phyloP scores from a whole-genome alignment of 2,888 invertebrate species.

The Azorinus chamasolen region DNA sequence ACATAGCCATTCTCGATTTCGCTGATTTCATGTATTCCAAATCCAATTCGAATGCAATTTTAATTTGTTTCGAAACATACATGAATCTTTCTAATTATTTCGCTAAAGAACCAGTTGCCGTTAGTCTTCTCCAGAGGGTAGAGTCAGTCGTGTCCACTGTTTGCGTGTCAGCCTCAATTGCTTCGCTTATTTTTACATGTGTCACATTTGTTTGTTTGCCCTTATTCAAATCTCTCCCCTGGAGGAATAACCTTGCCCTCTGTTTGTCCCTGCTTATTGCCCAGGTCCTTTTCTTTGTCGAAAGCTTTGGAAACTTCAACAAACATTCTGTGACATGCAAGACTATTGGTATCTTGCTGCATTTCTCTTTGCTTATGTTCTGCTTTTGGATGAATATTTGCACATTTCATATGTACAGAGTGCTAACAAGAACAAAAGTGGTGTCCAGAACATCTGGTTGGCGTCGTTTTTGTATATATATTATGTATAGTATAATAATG shows the following conservation, averaged over 20 bases:
- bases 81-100: background rate
- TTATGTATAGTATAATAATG: constrained; percentile 12
- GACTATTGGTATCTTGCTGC: constrained; percentile 24
- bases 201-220: constrained; percentile 27
- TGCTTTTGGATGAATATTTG: constrained; percentile 42
- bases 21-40: too few relatives aligned
- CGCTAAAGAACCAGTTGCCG: background rate
- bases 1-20: too few relatives aligned
- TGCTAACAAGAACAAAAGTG: constrained; percentile 26
- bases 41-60: background rate
- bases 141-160: constrained; percentile 8
- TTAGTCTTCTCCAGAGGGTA: background rate
- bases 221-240: constrained; percentile 30
- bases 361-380: constrained; percentile 44
- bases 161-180: constrained; percentile 21
- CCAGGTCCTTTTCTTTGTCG: constrained; percentile 30
- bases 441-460: constrained; percentile 1
- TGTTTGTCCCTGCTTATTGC: constrained; percentile 27
- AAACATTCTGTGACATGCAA: constrained; percentile 13
- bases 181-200: constrained; percentile 32
- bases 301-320: background rate
- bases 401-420: constrained; percentile 46
- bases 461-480: constrained; percentile 11
- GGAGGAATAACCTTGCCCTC: constrained; percentile 39
- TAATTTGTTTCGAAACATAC: constrained; percentile 12